phyloP scores from a whole-genome alignment of 35 echinoderm and acorn worm species.

The Acanthaster planci region DNA sequence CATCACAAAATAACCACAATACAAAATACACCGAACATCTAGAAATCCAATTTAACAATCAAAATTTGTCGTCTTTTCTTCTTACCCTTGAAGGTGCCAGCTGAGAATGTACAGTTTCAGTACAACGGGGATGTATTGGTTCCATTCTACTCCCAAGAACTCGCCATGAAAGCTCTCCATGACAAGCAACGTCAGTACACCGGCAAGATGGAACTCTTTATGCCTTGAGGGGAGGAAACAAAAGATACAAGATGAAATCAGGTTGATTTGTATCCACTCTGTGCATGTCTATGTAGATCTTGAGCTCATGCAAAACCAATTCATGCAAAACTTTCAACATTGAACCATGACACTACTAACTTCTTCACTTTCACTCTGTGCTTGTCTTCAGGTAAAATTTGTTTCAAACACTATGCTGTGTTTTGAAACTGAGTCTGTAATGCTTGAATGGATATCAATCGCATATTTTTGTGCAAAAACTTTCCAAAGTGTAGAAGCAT shows the following conservation, averaged over 20 bases:
- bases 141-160: slow-evolving; percentile 81
- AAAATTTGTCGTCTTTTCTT: neutral
- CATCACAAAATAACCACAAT: neutral
- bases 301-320: too few relatives aligned
- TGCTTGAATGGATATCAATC: too few relatives aligned
- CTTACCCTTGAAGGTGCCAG: slow-evolving; percentile 57
- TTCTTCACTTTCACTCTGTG: too few relatives aligned
- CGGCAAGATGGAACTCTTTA: slow-evolving; percentile 92
- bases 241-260: neutral
- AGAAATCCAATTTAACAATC: neutral
- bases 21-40: neutral
- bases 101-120: slow-evolving; percentile 90
- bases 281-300: too few relatives aligned
- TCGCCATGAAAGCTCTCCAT: slow-evolving; percentile 81
- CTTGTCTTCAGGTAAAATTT: too few relatives aligned
- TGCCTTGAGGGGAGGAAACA: slow-evolving; percentile 42
- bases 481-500: too few relatives aligned
- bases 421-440: too few relatives aligned
- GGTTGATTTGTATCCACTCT: too few relatives aligned
- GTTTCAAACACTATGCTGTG: too few relatives aligned
- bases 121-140: slow-evolving; percentile 81
- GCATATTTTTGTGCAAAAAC: too few relatives aligned
- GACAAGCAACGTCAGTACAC: slow-evolving; percentile 79
- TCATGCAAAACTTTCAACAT: too few relatives aligned
- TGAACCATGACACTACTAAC: too few relatives aligned